Evolutionary conservation across 30 jellyfish, hydroid and myxozoan genomes (phyloP).

Genomic region (Aurelia sp.): DNA sequence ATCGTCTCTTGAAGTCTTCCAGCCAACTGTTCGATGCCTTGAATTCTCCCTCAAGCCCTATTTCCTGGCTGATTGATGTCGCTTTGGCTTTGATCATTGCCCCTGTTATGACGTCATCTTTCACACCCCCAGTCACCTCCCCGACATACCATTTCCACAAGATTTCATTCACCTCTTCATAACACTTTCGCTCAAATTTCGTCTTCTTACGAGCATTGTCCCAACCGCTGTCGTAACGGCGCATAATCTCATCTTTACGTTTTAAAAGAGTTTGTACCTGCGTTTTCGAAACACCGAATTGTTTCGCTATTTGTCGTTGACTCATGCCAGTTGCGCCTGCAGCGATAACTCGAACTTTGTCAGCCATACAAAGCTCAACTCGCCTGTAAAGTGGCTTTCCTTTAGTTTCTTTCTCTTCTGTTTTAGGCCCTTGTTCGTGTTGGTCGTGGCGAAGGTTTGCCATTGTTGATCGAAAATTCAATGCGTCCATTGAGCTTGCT

Average conservation of each 20-base stretch:
- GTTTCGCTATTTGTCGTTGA: constrained; percentile 69
- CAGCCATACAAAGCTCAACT: constrained; percentile 66
- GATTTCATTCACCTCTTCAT: constrained; percentile 49
- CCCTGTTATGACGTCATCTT: constrained; percentile 43
- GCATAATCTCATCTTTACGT: constrained; percentile 60
- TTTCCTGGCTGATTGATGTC: constrained; percentile 27
- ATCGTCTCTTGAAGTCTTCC: constrained; percentile 62
- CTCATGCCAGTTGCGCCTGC: constrained; percentile 68
- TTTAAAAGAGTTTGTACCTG: constrained; percentile 67
- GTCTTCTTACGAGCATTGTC: constrained; percentile 59
- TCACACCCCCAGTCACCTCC: background rate
- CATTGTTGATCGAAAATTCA: too few relatives aligned
- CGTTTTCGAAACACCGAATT: constrained; percentile 68
- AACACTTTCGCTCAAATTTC: constrained; percentile 33
- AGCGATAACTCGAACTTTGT: constrained; percentile 57
- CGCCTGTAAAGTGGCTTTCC: constrained; percentile 28
- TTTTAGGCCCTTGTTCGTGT: constrained; percentile 22
- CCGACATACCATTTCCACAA: constrained; percentile 48
- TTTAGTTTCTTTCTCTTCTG: background rate
- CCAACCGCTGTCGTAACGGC: constrained; percentile 56
- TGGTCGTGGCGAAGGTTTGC: too few relatives aligned
- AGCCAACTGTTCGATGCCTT: constrained; percentile 82
- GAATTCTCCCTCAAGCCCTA: constrained; percentile 61
- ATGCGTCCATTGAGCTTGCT: background rate
- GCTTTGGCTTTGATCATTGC: constrained; percentile 63